Conservation (phyloP, 2,113 vertebrate species). For the Megaceryle maxima region DNA sequence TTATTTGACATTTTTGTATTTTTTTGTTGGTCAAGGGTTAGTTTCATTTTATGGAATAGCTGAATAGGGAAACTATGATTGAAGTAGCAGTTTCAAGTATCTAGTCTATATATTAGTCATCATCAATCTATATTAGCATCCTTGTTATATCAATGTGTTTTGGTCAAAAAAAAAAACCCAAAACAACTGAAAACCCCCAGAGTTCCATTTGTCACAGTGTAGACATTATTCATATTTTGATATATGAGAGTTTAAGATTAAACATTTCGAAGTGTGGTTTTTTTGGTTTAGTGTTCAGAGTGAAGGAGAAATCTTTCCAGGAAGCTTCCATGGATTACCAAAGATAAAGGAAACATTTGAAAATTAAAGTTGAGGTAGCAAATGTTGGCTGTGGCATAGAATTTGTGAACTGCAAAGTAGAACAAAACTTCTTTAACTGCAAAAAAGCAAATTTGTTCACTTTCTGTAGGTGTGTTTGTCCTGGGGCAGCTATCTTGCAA, state of each 20-base stretch:
- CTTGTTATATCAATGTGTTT: background rate
- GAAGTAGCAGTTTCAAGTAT: background rate
- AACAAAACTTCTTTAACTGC: background rate
- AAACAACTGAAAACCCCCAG: fast-evolving
- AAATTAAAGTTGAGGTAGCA: background rate
- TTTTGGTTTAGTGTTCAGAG: background rate
- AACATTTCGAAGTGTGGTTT: background rate
- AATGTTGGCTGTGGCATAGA: background rate
- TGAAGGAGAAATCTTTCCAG: background rate
- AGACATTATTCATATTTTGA: background rate
- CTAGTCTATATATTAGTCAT: background rate
- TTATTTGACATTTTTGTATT: background rate
- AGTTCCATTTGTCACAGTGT: background rate
- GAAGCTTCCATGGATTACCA: background rate
- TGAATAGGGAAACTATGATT: background rate
- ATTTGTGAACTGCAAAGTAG: background rate
- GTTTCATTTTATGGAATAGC: background rate
- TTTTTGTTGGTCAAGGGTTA: background rate
- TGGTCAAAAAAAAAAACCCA: no score
- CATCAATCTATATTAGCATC: background rate
- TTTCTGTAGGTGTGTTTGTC: background rate
- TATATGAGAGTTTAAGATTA: background rate
- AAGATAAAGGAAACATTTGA: background rate
- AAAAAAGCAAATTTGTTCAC: background rate
- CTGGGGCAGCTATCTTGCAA: background rate